phyloP scores from a whole-genome alignment of 2,113 vertebrate genomes.

The Climacteris rufus region DNA sequence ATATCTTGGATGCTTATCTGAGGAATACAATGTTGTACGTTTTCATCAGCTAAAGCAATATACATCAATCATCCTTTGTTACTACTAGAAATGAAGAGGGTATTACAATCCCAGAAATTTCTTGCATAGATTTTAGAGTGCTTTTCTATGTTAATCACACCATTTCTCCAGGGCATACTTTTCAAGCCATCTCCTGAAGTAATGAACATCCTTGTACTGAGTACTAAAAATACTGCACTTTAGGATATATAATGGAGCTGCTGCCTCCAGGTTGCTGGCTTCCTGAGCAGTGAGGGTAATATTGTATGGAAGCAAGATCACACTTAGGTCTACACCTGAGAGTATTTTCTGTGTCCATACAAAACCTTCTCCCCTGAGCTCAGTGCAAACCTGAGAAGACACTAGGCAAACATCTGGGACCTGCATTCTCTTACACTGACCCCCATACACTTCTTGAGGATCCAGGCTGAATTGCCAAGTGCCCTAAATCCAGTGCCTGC shows the following conservation, averaged over 20 bases:
- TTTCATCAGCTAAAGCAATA: constrained; percentile 39
- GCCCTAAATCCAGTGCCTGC: neutral
- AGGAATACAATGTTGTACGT: neutral
- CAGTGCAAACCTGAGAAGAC: neutral
- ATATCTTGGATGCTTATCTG: constrained; percentile 10
- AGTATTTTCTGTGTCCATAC: neutral
- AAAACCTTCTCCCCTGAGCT: neutral
- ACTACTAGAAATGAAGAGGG: constrained; percentile 3
- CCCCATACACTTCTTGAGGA: neutral
- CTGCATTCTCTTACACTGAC: neutral
- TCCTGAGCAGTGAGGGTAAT: neutral
- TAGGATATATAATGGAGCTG: neutral
- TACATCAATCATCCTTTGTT: constrained; percentile 36
- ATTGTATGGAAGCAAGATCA: neutral
- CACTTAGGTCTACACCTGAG: neutral
- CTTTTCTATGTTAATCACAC: constrained; percentile 43
- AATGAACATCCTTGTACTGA: constrained; percentile 5
- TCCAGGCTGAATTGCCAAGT: fast-evolving
- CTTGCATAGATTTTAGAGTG: neutral
- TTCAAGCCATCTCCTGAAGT: constrained; percentile 3
- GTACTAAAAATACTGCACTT: constrained; percentile 3
- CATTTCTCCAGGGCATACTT: neutral
- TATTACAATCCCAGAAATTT: constrained; percentile 20
- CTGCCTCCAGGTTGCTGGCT: neutral
- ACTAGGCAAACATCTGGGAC: neutral